phyloP scores from a whole-genome alignment of 2,797 vertebrate genomes.

The Odontamblyopus rebecca region DNA sequence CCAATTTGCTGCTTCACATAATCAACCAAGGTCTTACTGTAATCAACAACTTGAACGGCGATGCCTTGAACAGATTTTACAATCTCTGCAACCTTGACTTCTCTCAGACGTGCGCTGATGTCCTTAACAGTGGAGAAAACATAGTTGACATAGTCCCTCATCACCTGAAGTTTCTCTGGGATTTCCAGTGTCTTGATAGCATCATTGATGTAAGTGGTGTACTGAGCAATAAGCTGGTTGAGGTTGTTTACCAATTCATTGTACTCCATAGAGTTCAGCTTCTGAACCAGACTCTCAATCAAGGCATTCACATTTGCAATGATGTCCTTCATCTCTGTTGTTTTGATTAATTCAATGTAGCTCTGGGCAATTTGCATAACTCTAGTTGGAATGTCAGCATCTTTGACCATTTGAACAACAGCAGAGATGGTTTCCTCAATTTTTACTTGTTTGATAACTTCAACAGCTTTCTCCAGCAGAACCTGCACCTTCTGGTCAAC shows the following conservation, averaged over 20 bases:
- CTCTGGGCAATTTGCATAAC: constrained; percentile 58
- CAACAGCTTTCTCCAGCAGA: constrained; percentile 78
- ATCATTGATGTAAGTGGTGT: constrained; percentile 73
- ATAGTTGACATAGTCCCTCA: constrained; percentile 70
- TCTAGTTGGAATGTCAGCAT: constrained; percentile 70
- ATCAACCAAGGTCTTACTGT: constrained; percentile 71
- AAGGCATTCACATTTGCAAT: constrained; percentile 78
- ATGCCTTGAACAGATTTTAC: constrained; percentile 75
- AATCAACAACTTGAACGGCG: constrained; percentile 61
- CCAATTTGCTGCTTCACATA: constrained; percentile 73
- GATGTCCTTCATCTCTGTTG: constrained; percentile 75
- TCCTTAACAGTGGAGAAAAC: constrained; percentile 54
- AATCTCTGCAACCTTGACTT: constrained; percentile 77
- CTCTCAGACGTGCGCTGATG: constrained; percentile 71
- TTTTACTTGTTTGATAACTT: constrained; percentile 78
- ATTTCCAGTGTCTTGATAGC: constrained; percentile 81
- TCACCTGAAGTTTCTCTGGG: constrained; percentile 81
- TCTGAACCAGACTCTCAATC: constrained; percentile 71
- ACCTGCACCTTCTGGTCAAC: constrained; percentile 77
- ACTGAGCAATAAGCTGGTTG: constrained; percentile 74
- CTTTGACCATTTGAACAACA: constrained; percentile 67
- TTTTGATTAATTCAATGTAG: constrained; percentile 75
- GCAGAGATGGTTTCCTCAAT: constrained; percentile 78
- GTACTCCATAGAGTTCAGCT: constrained; percentile 83
- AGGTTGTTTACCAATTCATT: constrained; percentile 78